These are phyloP conservation scores for Agrilus cyanescens DNA, from an alignment of 2,888 invertebrate species.

Conservation along the genomic window DNA sequence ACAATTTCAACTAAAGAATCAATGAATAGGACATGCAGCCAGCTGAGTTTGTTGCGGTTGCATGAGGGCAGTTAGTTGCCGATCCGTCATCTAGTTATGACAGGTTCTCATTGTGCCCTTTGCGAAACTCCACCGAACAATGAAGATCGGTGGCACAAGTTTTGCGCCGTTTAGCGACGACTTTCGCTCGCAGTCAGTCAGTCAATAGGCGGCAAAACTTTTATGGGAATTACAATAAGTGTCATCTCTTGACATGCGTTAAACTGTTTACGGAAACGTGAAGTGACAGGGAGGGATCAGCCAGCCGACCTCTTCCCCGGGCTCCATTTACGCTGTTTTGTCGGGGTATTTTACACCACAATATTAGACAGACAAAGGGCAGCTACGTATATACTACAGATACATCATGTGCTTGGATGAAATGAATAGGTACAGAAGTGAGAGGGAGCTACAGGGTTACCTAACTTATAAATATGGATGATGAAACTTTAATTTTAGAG, in stretches of 20 bases:
- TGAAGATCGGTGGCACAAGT: constrained; percentile 21
- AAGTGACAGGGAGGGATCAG: constrained; percentile 14
- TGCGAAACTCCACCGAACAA: constrained; percentile 25
- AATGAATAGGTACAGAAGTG: no score
- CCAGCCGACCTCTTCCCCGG: constrained; percentile 8
- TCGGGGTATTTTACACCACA: constrained; percentile 9
- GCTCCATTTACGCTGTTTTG: constrained; percentile 11
- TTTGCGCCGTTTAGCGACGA: constrained; percentile 16
- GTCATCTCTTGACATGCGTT: constrained; percentile 31
- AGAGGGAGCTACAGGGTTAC: no score
- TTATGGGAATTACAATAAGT: constrained; percentile 23
- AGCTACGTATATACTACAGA: no score
- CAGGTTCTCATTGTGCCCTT: constrained; percentile 25
- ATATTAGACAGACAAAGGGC: no score
- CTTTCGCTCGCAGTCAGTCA: no score
- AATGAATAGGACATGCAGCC: no score
- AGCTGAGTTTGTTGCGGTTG: constrained; percentile 7
- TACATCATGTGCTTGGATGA: no score
- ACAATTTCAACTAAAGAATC: no score
- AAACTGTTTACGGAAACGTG: constrained; percentile 26
- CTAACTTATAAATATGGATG: no score
- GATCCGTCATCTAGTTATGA: constrained; percentile 31
- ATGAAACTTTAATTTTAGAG: no score
- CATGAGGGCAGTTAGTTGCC: constrained; percentile 18
- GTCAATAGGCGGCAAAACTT: constrained; percentile 5